These are phyloP conservation scores for Dolichopus griseipennis DNA, from an alignment of 2,888 invertebrate species.

Conservation along the genomic window DNA sequence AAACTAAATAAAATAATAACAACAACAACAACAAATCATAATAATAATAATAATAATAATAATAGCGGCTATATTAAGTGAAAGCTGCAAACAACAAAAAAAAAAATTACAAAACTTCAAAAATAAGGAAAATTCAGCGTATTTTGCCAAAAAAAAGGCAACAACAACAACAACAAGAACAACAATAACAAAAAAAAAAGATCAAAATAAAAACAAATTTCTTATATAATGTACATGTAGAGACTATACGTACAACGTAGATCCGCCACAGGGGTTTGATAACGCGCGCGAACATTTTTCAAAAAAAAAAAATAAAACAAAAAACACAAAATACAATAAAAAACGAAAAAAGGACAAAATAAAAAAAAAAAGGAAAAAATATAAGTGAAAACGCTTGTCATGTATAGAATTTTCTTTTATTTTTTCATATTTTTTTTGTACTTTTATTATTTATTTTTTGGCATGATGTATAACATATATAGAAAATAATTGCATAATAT, in stretches of 20 bases:
- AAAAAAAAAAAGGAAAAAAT: background rate
- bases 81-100: background rate
- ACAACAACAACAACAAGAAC: no score
- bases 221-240: background rate
- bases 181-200: no score
- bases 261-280: constrained; percentile 9
- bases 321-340: background rate
- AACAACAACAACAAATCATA: background rate
- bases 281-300: constrained; percentile 9
- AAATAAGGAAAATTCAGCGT: background rate
- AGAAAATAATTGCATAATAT: background rate
- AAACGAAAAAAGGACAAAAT: background rate
- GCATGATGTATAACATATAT: background rate
- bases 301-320: background rate
- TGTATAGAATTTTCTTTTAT: constrained; percentile 8
- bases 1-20: no score
- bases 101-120: background rate
- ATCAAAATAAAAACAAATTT: no score
- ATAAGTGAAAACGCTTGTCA: constrained; percentile 11
- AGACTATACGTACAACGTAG: background rate
- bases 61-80: background rate
- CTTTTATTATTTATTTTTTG: background rate
- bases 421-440: background rate
- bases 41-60: background rate
- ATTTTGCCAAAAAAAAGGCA: no score